Percentiles rank a stretch among this genome's conserved stretches.
Evolutionary conservation across 2,888 invertebrate species (phyloP).

Genomic region (Tipula lateralis): DNA sequence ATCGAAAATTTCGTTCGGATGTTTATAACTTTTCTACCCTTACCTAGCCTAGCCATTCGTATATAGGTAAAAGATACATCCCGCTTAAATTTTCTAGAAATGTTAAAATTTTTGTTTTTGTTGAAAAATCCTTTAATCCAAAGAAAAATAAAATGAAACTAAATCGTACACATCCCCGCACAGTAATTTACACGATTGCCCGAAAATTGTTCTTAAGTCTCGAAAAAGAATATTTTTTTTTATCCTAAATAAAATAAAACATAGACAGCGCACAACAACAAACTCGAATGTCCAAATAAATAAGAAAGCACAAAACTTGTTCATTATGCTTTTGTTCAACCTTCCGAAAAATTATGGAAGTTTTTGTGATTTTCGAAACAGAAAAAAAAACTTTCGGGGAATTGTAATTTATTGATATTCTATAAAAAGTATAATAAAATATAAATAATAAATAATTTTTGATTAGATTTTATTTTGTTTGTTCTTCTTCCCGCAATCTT

Average conservation of each 20-base stretch:
- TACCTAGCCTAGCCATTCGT: too few species aligned
- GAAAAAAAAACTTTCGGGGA: neutral
- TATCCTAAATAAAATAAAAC: neutral
- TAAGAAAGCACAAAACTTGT: neutral
- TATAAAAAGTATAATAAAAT: neutral
- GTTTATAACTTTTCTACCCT: too few species aligned
- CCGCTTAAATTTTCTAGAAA: too few species aligned
- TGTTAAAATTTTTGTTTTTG: too few species aligned
- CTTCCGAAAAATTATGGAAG: neutral
- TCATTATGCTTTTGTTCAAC: neutral
- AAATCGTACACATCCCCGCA: neutral
- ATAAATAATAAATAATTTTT: slow-evolving; percentile 11
- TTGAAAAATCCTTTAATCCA: neutral
- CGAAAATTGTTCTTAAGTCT: neutral
- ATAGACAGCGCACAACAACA: neutral
- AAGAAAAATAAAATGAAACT: neutral
- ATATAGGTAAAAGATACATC: too few species aligned
- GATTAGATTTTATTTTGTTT: neutral
- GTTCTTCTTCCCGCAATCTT: neutral
- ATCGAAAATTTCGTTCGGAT: too few species aligned
- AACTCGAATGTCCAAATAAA: neutral
- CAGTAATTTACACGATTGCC: neutral
- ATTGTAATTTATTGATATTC: neutral
- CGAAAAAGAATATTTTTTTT: too few species aligned
- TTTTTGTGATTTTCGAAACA: neutral